Evolutionary conservation across 2,113 vertebrate species (phyloP).

Genomic region (Bos javanicus): DNA sequence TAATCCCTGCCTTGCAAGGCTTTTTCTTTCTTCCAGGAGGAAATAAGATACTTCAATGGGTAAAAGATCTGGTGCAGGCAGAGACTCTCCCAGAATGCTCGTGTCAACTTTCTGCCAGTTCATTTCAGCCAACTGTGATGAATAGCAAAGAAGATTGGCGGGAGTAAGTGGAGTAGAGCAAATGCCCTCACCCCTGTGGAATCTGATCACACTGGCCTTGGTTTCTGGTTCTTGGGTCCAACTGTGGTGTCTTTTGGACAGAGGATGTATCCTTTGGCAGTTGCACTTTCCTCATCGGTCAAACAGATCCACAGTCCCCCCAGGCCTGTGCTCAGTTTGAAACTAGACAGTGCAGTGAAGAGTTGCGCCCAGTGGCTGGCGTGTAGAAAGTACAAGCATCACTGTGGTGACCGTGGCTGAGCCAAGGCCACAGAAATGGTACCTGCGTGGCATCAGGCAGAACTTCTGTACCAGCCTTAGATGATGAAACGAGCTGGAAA

Average conservation of each 20-base stretch:
- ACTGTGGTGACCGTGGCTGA: neutral
- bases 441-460: neutral
- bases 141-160: neutral
- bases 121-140: neutral
- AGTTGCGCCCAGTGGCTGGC: neutral
- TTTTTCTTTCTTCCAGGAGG: neutral
- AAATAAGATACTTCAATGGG: neutral
- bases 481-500: neutral
- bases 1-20: neutral
- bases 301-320: neutral
- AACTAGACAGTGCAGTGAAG: neutral
- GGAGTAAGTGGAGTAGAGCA: neutral
- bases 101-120: neutral
- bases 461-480: neutral
- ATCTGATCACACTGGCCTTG: neutral
- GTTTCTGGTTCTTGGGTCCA: neutral
- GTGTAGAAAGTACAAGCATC: neutral
- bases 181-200: accelerated
- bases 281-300: neutral
- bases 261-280: neutral
- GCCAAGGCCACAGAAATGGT: neutral
- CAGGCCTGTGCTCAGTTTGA: neutral
- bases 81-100: neutral
- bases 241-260: neutral
- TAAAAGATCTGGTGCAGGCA: neutral